phyloP scores from a whole-genome alignment of 2,888 invertebrate species.

The Eucriotettix oculatus region DNA sequence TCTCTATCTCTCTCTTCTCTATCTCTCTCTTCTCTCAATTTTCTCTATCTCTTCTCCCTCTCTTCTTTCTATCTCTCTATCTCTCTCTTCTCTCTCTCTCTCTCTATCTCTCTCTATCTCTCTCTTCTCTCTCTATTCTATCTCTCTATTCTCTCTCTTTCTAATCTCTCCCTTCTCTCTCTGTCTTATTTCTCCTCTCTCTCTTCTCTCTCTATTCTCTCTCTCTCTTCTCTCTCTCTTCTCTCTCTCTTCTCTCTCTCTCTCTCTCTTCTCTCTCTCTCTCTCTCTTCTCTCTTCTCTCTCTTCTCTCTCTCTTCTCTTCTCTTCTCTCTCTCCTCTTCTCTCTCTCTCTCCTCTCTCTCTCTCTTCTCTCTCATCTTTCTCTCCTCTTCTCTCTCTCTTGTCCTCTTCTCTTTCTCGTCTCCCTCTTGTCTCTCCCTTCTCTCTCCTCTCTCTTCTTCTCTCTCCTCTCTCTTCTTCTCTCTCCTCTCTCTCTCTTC shows the following conservation, averaged over 20 bases:
- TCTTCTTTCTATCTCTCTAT: neutral
- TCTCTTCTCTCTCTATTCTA: no score
- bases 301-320: neutral
- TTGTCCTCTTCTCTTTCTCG: neutral
- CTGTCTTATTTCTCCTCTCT: no score
- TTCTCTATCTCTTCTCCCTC: neutral
- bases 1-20: neutral
- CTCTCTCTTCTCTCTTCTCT: neutral
- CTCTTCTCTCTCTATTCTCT: no score
- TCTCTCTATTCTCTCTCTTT: no score
- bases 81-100: neutral
- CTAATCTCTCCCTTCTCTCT: no score
- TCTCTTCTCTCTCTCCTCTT: neutral
- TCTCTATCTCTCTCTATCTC: neutral
- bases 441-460: neutral
- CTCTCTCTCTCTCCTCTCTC: neutral
- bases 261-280: neutral
- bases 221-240: neutral
- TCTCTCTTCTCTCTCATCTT: neutral
- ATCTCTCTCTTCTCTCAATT: neutral
- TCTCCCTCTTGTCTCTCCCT: neutral
- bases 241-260: neutral
- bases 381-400: neutral
- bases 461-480: neutral
- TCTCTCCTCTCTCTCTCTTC: neutral